Evolutionary conservation across 2,888 invertebrate genomes (phyloP).

Genomic region (Griposia aprilina): DNA sequence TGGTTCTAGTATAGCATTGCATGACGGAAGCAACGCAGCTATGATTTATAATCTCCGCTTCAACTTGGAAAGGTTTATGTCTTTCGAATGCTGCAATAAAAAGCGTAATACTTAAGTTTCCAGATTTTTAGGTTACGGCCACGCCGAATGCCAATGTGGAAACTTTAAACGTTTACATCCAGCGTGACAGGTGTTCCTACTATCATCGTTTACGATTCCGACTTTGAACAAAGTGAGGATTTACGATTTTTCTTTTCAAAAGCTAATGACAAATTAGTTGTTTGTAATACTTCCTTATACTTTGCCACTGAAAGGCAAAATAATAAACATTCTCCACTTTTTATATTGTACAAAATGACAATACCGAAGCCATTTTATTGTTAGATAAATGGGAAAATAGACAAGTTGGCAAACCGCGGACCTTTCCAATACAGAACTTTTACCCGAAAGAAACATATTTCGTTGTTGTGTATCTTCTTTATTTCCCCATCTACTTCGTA

Average conservation of each 20-base stretch:
- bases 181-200: slow-evolving; percentile 74
- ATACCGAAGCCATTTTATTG: slow-evolving; percentile 48
- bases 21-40: slow-evolving; percentile 71
- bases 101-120: slow-evolving; percentile 69
- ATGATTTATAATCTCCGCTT: slow-evolving; percentile 72
- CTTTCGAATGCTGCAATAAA: slow-evolving; percentile 73
- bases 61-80: slow-evolving; percentile 70
- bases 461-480: slow-evolving; percentile 41
- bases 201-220: slow-evolving; percentile 76
- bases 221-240: slow-evolving; percentile 68
- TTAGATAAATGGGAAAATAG: slow-evolving; percentile 51
- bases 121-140: slow-evolving; percentile 71
- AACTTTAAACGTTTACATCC: slow-evolving; percentile 71
- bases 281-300: slow-evolving; percentile 36
- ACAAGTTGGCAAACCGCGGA: slow-evolving; percentile 51
- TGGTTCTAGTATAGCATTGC: slow-evolving; percentile 59
- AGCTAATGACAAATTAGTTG: slow-evolving; percentile 58
- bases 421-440: slow-evolving; percentile 54
- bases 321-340: slow-evolving; percentile 21
- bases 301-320: slow-evolving; percentile 18
- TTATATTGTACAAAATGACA: slow-evolving; percentile 51
- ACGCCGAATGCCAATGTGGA: slow-evolving; percentile 70
- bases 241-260: slow-evolving; percentile 69
- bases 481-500: slow-evolving; percentile 16
- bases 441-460: slow-evolving; percentile 43